Conservation (phyloP, 2,888 invertebrate genomes). For the Patella caerulea region DNA sequence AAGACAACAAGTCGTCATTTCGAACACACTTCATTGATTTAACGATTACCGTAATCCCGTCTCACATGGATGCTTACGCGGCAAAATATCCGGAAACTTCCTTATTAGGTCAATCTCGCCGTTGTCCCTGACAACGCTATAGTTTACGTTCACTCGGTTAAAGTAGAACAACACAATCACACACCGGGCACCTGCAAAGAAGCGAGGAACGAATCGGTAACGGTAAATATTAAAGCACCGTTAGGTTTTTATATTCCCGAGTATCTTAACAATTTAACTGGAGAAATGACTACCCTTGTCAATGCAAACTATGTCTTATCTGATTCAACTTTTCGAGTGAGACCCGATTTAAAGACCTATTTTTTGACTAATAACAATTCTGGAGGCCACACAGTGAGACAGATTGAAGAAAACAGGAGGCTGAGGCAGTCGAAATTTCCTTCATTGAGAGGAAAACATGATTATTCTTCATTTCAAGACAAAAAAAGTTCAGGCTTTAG, state of each 20-base stretch:
- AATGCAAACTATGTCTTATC: conserved; percentile 50
- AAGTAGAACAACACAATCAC: conserved; percentile 35
- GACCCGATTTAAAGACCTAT: conserved; percentile 59
- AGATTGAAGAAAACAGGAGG: conserved; percentile 62
- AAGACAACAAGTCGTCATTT: no score
- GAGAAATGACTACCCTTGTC: conserved; percentile 52
- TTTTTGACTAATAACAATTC: conserved; percentile 60
- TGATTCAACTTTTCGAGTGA: conserved; percentile 59
- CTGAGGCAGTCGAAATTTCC: conserved; percentile 66
- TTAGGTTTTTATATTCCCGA: neutral
- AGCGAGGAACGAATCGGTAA: neutral
- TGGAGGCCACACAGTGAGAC: conserved; percentile 54
- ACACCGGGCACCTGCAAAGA: conserved; percentile 17
- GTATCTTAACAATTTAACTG: neutral
- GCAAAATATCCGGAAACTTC: conserved; percentile 36
- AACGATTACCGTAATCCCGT: no score
- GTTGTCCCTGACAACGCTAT: conserved; percentile 55
- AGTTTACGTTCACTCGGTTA: conserved; percentile 56
- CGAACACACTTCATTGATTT: no score
- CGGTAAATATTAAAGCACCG: neutral
- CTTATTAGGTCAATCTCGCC: conserved; percentile 30
- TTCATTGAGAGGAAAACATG: conserved; percentile 53
- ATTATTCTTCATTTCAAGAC: conserved; percentile 62
- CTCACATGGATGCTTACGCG: no score
- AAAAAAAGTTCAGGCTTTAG: conserved; percentile 47